Evolutionary conservation across 2,113 vertebrate genomes (phyloP).

Genomic region (Calyptommatus sinebrachiatus): DNA sequence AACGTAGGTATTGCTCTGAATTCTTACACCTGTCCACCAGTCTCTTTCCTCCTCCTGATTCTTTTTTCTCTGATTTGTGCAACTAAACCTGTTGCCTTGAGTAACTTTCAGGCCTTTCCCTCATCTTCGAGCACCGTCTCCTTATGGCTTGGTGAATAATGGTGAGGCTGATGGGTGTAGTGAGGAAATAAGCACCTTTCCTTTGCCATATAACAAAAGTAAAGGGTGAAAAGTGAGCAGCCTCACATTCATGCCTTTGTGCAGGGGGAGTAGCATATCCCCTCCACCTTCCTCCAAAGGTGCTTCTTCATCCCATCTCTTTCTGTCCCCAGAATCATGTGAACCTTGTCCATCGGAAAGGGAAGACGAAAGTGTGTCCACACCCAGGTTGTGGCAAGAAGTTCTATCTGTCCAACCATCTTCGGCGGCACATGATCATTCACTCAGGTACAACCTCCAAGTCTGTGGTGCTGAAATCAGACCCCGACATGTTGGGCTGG

Average conservation of each 20-base stretch:
- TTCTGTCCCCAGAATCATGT: constrained; percentile 80
- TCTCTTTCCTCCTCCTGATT: background rate
- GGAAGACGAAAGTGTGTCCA: constrained; percentile 88
- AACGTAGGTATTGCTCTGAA: too few species aligned
- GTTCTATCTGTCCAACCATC: constrained; percentile 90
- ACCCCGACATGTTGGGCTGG: background rate
- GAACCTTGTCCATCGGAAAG: constrained; percentile 89
- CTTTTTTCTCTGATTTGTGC: background rate
- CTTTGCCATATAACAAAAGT: background rate
- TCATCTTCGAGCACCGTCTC: background rate
- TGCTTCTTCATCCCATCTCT: background rate
- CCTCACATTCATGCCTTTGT: background rate
- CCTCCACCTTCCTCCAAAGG: background rate
- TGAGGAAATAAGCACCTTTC: background rate
- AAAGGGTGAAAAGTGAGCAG: background rate
- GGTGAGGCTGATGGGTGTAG: background rate
- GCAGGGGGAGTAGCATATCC: background rate
- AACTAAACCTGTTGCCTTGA: background rate
- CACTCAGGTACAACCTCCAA: constrained; percentile 75
- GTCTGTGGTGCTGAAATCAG: too few species aligned
- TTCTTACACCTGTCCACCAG: too few species aligned
- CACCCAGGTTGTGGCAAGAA: constrained; percentile 91
- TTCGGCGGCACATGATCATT: constrained; percentile 92
- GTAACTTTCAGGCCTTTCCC: background rate
- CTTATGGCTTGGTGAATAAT: background rate